phyloP scores from a whole-genome alignment of 2,113 vertebrate genomes.

The Martes martes region DNA sequence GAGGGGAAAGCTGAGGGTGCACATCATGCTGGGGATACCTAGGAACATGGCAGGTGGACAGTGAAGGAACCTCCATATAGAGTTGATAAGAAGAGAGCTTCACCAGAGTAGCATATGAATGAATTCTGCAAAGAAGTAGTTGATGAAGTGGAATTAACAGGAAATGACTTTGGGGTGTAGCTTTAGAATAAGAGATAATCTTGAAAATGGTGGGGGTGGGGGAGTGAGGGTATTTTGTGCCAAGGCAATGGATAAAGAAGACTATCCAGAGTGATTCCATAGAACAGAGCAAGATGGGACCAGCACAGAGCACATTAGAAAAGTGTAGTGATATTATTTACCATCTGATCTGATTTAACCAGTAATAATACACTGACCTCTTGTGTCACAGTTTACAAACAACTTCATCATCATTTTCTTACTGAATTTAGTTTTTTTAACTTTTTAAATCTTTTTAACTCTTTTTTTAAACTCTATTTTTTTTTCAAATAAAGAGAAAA shows the following conservation, averaged over 20 bases:
- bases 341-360: neutral
- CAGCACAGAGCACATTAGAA: neutral
- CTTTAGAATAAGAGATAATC: neutral
- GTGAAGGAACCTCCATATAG: neutral
- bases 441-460: neutral
- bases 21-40: neutral
- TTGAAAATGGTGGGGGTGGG: neutral
- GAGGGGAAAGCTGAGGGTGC: neutral
- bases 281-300: neutral
- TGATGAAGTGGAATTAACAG: neutral
- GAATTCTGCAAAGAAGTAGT: neutral
- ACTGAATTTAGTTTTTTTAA: neutral
- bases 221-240: neutral
- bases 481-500: neutral
- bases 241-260: neutral
- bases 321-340: neutral
- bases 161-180: neutral
- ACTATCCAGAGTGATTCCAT: neutral
- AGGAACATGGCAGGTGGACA: no score
- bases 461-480: neutral
- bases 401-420: neutral
- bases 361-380: neutral
- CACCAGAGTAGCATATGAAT: neutral
- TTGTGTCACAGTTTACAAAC: neutral
- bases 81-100: neutral